These are phyloP conservation scores for Alloscopus bannaensis DNA, from an alignment of 2,888 invertebrate genomes.

Conservation along the genomic window DNA sequence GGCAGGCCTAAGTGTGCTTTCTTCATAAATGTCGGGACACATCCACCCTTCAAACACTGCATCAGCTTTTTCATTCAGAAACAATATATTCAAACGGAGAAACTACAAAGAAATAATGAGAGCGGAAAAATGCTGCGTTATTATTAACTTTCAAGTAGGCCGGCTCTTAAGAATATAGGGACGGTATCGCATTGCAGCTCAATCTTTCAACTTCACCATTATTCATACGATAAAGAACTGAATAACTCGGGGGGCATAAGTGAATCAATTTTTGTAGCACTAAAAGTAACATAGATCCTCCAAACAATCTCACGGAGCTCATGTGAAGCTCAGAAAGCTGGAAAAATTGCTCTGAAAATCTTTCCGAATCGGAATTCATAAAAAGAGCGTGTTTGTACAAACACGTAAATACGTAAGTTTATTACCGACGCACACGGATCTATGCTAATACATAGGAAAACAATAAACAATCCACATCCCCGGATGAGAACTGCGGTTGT, in stretches of 20 bases:
- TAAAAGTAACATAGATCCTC: not conserved
- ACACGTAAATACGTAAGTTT: not conserved
- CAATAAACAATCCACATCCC: too few species aligned
- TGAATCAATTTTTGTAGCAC: not conserved
- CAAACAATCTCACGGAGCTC: too few species aligned
- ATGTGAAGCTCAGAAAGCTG: too few species aligned
- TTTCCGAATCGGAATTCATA: not conserved
- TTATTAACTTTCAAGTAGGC: not conserved
- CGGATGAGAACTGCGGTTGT: slow-evolving; percentile 11
- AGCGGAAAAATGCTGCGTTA: not conserved
- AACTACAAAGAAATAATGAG: slow-evolving; percentile 27
- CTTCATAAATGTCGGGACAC: too few species aligned
- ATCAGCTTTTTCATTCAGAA: not conserved
- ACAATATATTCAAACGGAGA: not conserved
- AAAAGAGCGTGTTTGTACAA: not conserved
- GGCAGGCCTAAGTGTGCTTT: not conserved
- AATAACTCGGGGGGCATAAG: not conserved
- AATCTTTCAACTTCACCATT: not conserved
- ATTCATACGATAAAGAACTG: not conserved
- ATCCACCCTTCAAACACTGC: too few species aligned
- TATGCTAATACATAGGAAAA: not conserved
- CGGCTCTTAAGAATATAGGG: too few species aligned
- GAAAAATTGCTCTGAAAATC: not conserved
- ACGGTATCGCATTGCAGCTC: too few species aligned
- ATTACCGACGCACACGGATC: not conserved